Base-by-base conservation (phyloP, 2,797 vertebrate genomes). In the Miichthys miiuy region DNA sequence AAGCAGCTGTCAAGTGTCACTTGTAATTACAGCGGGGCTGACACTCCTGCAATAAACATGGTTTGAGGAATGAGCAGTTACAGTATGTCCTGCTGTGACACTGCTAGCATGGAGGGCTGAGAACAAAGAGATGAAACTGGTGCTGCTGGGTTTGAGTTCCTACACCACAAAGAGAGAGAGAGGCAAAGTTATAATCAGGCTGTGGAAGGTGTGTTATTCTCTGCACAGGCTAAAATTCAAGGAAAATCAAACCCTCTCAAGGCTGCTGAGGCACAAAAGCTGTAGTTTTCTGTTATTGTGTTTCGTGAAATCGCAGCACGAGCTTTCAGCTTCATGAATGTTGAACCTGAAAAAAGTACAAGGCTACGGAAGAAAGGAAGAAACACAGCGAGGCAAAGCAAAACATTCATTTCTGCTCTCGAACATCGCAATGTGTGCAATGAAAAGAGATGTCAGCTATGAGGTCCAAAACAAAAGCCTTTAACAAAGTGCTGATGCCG, bases 1-100 rank as follows among this genome's bases (percentile, higher is more conserved):
- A 30, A 69, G 76, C 62, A 72, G 69, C 77, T 77, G 77, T 66
- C 68, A 64, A 50, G 50, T 67, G 77, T 81, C 57, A 7, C 46
- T 5, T 64, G 65, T 79, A 57, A 83, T 83, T 77, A 81, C 65
- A 71, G 72, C 76, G 46, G 58, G 64, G 57, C 65, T 18, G 54
- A 50, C 52, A 38, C 20, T 75, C 50, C 18, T 38, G 72, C 46
- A 48, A 25, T 47, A 58, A 72, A 54, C 55, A 17, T 3, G 67
- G 38, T 56, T 13, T 41, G 51, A 70, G 57, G 27, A 71, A 25
- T 7, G 61, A 75, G 64, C 38, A 20, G 60, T 16, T 54, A 38
- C 48, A 65, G 61, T 20, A 0, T 0, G 61, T 52, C 66, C n/a
- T n/a, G 69, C 51, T 74, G 83, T 0, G 47, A n/a, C 44, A 12